Evolutionary conservation across 2,888 invertebrate genomes (phyloP).

Genomic region (Meiosimyza decipiens): DNA sequence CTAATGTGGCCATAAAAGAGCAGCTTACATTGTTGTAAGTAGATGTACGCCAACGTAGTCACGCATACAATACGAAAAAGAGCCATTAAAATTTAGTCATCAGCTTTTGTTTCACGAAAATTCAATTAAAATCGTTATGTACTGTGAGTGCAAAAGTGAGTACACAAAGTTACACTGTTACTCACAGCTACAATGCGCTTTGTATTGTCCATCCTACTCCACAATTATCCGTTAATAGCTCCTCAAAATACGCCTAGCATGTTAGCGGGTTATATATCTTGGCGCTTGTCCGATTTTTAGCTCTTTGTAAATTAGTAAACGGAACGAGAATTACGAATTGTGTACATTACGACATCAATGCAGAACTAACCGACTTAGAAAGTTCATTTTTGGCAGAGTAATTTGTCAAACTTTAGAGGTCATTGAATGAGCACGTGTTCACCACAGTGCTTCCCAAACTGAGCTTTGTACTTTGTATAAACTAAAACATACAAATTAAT

Average conservation of each 20-base stretch:
- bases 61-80: slow-evolving; percentile 17
- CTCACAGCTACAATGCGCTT: not conserved
- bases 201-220: too few relatives aligned
- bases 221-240: not conserved
- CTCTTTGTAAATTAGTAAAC: slow-evolving; percentile 7
- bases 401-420: too few relatives aligned
- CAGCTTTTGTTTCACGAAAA: not conserved
- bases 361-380: too few relatives aligned
- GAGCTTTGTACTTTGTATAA: too few relatives aligned
- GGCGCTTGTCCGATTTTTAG: slow-evolving; percentile 4
- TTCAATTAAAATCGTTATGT: slow-evolving; percentile 6
- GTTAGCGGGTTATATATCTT: slow-evolving; percentile 7
- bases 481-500: too few relatives aligned
- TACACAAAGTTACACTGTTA: not conserved
- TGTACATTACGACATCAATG: not conserved
- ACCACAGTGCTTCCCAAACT: too few relatives aligned
- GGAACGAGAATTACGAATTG: too few relatives aligned
- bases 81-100: slow-evolving; percentile 1
- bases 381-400: too few relatives aligned
- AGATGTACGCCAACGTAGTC: not conserved
- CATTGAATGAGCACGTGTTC: too few relatives aligned
- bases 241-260: slow-evolving; percentile 12
- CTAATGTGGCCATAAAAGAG: too few relatives aligned
- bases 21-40: too few relatives aligned
- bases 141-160: too few relatives aligned